A percentile compares a stretch with the other conserved stretches of the same genome.
Conservation (phyloP, 2,797 vertebrate genomes). For the Sebastes trivittatus region DNA sequence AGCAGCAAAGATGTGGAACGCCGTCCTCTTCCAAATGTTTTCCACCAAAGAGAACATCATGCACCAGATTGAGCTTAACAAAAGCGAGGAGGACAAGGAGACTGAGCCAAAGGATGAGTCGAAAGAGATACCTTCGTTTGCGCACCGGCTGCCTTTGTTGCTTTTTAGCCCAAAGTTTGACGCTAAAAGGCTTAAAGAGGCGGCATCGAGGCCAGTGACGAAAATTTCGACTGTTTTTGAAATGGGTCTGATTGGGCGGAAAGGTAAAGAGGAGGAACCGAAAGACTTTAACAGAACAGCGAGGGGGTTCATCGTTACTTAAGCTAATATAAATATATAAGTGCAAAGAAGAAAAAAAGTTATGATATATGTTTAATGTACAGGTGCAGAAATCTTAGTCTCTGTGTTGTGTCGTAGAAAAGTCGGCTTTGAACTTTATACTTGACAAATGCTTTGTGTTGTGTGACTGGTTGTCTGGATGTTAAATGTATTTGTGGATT, state of each 20-base stretch:
- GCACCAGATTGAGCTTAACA: slow-evolving; percentile 80
- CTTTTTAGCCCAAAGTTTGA: slow-evolving; percentile 92
- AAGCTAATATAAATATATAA: slow-evolving; percentile 40
- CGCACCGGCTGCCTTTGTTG: slow-evolving; percentile 87
- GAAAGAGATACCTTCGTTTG: slow-evolving; percentile 74
- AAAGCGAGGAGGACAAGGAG: slow-evolving; percentile 61
- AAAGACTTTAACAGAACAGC: slow-evolving; percentile 94
- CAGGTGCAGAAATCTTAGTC: slow-evolving; percentile 65
- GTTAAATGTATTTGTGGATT: slow-evolving; percentile 37
- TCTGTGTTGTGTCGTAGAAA: slow-evolving; percentile 43
- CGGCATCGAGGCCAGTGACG: slow-evolving; percentile 85
- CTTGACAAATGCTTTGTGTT: slow-evolving; percentile 58
- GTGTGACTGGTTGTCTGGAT: slow-evolving; percentile 42
- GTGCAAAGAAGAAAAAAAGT: slow-evolving; percentile 18
- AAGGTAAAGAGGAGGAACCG: slow-evolving; percentile 81
- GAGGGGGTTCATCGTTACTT: slow-evolving; percentile 83
- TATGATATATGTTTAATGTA: slow-evolving; percentile 59
- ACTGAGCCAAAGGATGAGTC: slow-evolving; percentile 3
- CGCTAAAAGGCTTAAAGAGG: slow-evolving; percentile 91
- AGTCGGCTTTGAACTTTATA: slow-evolving; percentile 58
- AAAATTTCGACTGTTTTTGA: slow-evolving; percentile 83
- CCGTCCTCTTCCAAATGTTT: slow-evolving; percentile 91
- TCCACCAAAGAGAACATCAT: slow-evolving; percentile 83
- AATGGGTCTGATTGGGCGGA: slow-evolving; percentile 83
- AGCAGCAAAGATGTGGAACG: slow-evolving; percentile 92